Evolutionary conservation across 1,140 invertebrate genomes (phyloP).

Genomic region (Hypothenemus hampei): DNA sequence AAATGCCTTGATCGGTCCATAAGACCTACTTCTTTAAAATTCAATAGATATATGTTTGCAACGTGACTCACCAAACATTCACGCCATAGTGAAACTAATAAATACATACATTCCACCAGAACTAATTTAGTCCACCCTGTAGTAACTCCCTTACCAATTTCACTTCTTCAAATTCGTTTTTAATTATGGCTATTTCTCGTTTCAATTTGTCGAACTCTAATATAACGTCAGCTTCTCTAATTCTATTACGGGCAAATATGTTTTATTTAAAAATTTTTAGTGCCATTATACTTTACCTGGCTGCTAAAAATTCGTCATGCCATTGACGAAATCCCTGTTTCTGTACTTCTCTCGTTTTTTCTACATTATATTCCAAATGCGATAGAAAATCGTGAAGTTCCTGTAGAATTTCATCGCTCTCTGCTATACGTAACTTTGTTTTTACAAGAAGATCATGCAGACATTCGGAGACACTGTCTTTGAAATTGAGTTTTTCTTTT

Average conservation of each 20-base stretch:
- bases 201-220: conserved; percentile 28
- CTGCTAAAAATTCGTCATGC: conserved; percentile 26
- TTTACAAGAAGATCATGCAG: conserved; percentile 22
- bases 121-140: no score
- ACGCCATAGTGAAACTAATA: no score
- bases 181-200: conserved; percentile 17
- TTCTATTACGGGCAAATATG: no score
- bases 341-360: conserved; percentile 15
- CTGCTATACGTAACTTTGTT: conserved; percentile 22
- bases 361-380: conserved; percentile 20
- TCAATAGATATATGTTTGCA: no score
- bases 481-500: conserved; percentile 24
- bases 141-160: conserved; percentile 18
- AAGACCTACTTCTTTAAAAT: no score
- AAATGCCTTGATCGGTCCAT: no score
- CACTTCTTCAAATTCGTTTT: conserved; percentile 24
- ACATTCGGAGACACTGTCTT: conserved; percentile 20
- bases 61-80: no score
- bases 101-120: no score
- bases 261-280: background rate
- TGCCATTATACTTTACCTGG: conserved; percentile 5
- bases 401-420: conserved; percentile 18
- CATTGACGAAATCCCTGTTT: conserved; percentile 11
- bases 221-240: conserved; percentile 26
- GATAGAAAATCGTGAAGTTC: conserved; percentile 15